These are phyloP conservation scores for Macropus fuliginosus DNA, from an alignment of 2,797 vertebrate genomes.

Conservation along the genomic window DNA sequence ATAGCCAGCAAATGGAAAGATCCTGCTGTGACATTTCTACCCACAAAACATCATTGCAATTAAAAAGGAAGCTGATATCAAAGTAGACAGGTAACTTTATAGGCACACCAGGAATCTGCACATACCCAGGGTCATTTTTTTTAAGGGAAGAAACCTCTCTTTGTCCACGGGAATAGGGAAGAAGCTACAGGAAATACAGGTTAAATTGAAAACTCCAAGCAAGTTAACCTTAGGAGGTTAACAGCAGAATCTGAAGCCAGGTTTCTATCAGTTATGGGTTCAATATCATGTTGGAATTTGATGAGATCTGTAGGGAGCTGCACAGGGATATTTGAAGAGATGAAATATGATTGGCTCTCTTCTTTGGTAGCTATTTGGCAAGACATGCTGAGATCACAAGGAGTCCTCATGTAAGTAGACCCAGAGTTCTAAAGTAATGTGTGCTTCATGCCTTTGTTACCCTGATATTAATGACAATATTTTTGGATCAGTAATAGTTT, in stretches of 20 bases:
- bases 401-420: conserved; percentile 39
- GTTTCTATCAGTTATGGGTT: conserved; percentile 64
- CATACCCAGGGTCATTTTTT: conserved; percentile 60
- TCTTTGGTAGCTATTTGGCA: conserved; percentile 42
- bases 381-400: conserved; percentile 30
- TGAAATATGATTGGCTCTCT: background rate
- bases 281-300: conserved; percentile 58
- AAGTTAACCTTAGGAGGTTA: conserved; percentile 54
- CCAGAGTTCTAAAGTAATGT: conserved; percentile 3
- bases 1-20: conserved; percentile 66
- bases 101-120: conserved; percentile 43
- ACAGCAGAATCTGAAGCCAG: conserved; percentile 46
- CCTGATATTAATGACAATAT: background rate
- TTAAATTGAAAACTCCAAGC: conserved; percentile 58
- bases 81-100: conserved; percentile 65
- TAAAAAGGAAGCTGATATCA: conserved; percentile 63
- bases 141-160: conserved; percentile 59
- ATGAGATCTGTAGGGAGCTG: background rate
- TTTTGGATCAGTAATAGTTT: conserved; percentile 53
- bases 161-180: conserved; percentile 65
- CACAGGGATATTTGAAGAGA: conserved; percentile 31
- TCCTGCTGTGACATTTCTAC: conserved; percentile 56
- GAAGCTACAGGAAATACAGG: conserved; percentile 38
- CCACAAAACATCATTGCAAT: conserved; percentile 33
- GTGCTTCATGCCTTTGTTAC: background rate